Base-by-base conservation (phyloP, 2,113 vertebrate genomes). In the Crotalus horridus region DNA sequence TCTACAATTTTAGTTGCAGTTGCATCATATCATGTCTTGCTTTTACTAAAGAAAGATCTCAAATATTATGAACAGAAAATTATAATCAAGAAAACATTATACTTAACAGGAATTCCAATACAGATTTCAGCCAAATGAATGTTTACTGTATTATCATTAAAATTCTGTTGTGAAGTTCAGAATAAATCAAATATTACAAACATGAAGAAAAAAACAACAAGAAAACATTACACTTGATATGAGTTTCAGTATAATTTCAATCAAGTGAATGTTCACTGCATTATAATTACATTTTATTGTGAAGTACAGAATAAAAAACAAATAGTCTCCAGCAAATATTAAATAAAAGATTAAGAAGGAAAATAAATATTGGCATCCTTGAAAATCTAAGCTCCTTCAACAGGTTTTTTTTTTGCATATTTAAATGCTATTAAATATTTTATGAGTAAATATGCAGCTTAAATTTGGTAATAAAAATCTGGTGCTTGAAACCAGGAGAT, bases 331-430 rank as follows among this genome's bases (percentile, higher is more conserved):
- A 0, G 15, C 21, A 91, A 21, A 55, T 88, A 93, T 91, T 87
- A 94, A 94, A 94, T 94, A 90, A 33, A 20, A 95, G 26, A 53
- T 17, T 55, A 46, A 7, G 15, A 0, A 87, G 90, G 33, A 81
- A 90, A 91, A 91, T 91, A 93, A 94, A 92, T 88, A 94, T 92
- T 51, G 53, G 91, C 88, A 95, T 96, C 92, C 90, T 92, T 94
- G 59, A 93, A 95, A 96, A 96, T 89, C 93, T 95, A 95, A 94
- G 43, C 17, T 90, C 58, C 55, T 59, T 51, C 48, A 92, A 94
- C 46, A 4, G 46, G 43, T 43, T 1, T 5, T 20, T 46, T 46
- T 87, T 91, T 94, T 20, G 26, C 91, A 33, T 94, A 88, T 87
- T 85, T 86, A 92, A 91, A 55, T 81, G 74, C 33, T 43, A 21